Percentiles rank a stretch among this genome's conserved stretches.
phyloP scores from a whole-genome alignment of 2,797 vertebrate species.

The Danio jaintianensis region DNA sequence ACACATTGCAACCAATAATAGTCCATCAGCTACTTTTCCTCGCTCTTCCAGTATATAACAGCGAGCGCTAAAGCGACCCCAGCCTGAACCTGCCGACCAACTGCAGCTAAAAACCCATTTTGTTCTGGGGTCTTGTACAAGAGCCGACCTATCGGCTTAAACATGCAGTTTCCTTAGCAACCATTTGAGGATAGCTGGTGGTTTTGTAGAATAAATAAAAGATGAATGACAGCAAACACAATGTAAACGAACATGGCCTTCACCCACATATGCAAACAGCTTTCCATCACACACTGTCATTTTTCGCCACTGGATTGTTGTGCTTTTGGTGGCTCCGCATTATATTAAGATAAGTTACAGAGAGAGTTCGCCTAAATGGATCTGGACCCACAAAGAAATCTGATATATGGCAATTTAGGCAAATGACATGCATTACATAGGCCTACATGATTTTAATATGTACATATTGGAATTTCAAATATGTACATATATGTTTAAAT shows the following conservation, averaged over 20 bases:
- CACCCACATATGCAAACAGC: background rate
- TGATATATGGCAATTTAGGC: too few relatives aligned
- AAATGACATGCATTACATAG: too few relatives aligned
- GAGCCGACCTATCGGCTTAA: conserved; percentile 2
- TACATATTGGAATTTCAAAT: too few relatives aligned
- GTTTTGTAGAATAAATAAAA: conserved; percentile 13
- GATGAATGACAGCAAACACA: background rate
- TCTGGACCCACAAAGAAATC: too few relatives aligned
- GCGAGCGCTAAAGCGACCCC: background rate
- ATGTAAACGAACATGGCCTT: background rate
- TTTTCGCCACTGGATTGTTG: background rate
- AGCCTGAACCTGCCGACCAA: background rate
- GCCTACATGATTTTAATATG: too few relatives aligned
- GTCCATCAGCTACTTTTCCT: background rate
- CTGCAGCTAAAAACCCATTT: background rate
- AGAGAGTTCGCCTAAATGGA: background rate
- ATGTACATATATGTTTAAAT: too few relatives aligned
- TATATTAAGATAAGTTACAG: background rate
- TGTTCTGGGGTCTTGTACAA: conserved; percentile 13
- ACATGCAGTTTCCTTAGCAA: conserved; percentile 48
- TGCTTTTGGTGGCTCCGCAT: background rate
- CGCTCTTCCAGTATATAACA: background rate
- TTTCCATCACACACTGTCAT: background rate
- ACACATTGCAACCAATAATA: background rate
- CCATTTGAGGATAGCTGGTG: conserved; percentile 23